Evolutionary conservation across 2,888 invertebrate species (phyloP).

Genomic region (Pyralis farinalis): DNA sequence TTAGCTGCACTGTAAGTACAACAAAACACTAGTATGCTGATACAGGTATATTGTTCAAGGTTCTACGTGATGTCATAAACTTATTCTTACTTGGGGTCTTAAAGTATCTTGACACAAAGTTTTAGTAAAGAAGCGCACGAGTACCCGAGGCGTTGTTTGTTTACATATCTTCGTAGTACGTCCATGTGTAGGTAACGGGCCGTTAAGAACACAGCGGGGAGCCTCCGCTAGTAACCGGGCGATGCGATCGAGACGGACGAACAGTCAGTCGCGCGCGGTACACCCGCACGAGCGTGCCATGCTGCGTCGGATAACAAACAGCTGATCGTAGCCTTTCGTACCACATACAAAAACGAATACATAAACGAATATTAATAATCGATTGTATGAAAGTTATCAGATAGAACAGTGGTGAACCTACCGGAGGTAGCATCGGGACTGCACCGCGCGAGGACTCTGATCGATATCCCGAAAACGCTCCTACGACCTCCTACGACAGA

Average conservation of each 20-base stretch:
- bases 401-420: constrained; percentile 19
- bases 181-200: constrained; percentile 66
- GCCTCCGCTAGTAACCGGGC: constrained; percentile 19
- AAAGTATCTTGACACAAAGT: neutral
- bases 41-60: neutral
- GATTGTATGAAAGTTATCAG: constrained; percentile 20
- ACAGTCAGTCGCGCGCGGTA: constrained; percentile 69
- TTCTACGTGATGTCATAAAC: neutral
- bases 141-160: constrained; percentile 59
- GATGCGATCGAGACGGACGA: constrained; percentile 16
- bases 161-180: constrained; percentile 69
- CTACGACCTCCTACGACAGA: constrained; percentile 42
- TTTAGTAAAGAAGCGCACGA: constrained; percentile 13
- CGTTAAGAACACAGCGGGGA: constrained; percentile 49
- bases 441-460: constrained; percentile 42
- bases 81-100: too few species aligned
- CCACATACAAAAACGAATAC: constrained; percentile 48
- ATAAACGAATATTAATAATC: constrained; percentile 24
- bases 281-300: constrained; percentile 47
- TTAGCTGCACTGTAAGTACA: too few species aligned
- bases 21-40: too few species aligned
- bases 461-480: constrained; percentile 62
- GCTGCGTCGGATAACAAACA: constrained; percentile 36
- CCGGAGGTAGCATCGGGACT: constrained; percentile 26
- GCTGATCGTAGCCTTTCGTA: constrained; percentile 54